Conservation (phyloP, 2,888 invertebrate species). For the Steinernema hermaphroditum region DNA sequence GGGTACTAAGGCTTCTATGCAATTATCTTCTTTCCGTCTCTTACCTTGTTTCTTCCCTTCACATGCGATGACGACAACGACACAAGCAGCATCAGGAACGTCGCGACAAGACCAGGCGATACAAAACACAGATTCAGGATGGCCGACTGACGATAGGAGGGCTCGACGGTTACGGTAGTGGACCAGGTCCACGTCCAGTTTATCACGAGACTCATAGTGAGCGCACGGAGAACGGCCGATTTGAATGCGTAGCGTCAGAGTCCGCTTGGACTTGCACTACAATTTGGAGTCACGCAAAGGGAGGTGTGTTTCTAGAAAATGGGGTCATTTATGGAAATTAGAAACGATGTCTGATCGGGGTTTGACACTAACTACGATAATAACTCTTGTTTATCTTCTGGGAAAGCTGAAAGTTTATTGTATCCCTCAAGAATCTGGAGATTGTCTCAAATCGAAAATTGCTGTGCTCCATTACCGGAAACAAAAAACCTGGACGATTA, state of each 20-base stretch:
- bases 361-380: neutral
- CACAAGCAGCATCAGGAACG: neutral
- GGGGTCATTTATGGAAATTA: neutral
- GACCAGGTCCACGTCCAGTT: constrained; percentile 4
- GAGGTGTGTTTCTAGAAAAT: neutral
- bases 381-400: neutral
- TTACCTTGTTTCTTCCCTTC: neutral
- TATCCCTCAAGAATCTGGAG: neutral
- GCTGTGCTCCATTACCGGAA: neutral
- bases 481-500: no score
- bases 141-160: neutral
- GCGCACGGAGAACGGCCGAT: neutral
- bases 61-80: neutral
- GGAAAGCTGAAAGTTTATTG: neutral
- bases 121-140: neutral
- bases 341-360: neutral
- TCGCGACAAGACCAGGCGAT: neutral
- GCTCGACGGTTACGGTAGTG: neutral
- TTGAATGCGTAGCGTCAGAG: no score
- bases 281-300: constrained; percentile 1
- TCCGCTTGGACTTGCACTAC: neutral
- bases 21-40: neutral
- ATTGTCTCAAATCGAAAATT: neutral
- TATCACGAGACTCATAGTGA: neutral
- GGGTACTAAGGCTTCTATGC: neutral